These are phyloP conservation scores for Sitta europaea DNA, from an alignment of 2,113 vertebrate species.

Conservation along the genomic window DNA sequence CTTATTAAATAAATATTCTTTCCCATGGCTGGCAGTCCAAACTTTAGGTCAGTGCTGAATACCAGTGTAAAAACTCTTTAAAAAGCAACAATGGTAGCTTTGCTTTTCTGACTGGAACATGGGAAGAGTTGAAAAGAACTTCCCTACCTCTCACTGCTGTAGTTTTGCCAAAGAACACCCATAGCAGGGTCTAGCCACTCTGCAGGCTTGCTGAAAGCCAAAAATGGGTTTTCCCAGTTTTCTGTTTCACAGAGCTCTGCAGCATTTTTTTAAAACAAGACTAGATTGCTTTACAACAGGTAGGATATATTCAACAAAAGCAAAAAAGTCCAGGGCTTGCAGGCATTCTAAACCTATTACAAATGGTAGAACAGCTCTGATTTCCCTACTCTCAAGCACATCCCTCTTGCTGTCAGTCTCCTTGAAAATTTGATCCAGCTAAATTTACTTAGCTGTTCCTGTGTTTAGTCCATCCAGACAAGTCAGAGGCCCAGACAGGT, in stretches of 20 bases:
- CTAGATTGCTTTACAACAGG: neutral
- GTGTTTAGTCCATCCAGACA: neutral
- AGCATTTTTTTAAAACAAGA: slow-evolving; percentile 9
- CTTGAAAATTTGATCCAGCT: neutral
- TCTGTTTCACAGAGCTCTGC: neutral
- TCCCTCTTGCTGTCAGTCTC: neutral
- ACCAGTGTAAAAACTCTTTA: neutral
- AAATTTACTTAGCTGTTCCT: neutral
- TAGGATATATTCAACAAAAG: neutral
- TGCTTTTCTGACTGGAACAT: neutral
- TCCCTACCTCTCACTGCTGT: neutral
- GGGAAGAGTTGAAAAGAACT: neutral
- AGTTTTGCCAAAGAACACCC: neutral
- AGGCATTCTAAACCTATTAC: neutral
- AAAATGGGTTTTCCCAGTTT: neutral
- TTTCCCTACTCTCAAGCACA: neutral
- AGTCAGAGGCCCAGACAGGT: neutral
- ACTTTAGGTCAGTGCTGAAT: neutral
- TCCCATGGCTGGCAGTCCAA: neutral
- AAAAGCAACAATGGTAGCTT: neutral
- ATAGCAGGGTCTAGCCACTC: neutral
- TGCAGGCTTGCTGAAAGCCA: neutral
- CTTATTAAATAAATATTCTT: slow-evolving; percentile 6
- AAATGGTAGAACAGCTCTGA: neutral
- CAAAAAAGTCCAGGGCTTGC: neutral